Evolutionary conservation across 2,113 vertebrate genomes (phyloP), one percentile per base, ranked within the genome.

Genomic region (Chiloscyllium plagiosum): DNA sequence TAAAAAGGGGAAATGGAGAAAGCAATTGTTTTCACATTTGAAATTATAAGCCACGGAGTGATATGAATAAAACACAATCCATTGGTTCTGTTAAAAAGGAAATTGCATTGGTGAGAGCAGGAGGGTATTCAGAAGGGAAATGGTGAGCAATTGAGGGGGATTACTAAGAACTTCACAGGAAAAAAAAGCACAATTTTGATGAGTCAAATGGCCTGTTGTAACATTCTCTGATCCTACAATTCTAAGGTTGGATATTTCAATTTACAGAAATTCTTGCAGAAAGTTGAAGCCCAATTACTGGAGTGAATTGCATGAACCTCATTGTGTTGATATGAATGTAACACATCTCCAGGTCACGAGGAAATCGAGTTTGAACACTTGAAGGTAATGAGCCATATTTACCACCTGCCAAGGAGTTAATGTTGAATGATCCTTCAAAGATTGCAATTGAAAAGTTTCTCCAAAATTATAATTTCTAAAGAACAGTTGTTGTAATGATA

Each of bases 361-460:
- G 61, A 66, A 66, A 61, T 19, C 37, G 1, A 2, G 33, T 92
- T 33, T 66, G 87, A 90, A 12, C 22, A 61, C 12, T 61, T 15
- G 56, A 92, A 37, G 33, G 33, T 19, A 90, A 33, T 66, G 89
- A 66, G 15, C 61, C 20, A 5, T 5, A 92, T 66, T 92, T 3
- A 92, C 29, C 33, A 17, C 29, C 89, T 89, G 12, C 56, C 56
- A 92, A 10, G 56, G 56, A 66, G 29, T 56, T n/a, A 65, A 90
- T 61, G 61, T 7, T 33, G 29, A 90, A 26, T 61, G 29, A 33
- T 66, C 7, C 7, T 5, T 66, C 37, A 92, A n/a, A n/a, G 4
- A 92, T 52, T 19, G 37, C 65, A 66, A 92, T 92, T 92, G 56
- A 56, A 92, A 92, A 13, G 33, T 92, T 92, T 92, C 89, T 61